Evolutionary conservation across 2,888 invertebrate genomes (phyloP).

Genomic region (Drosophila ezoana): DNA sequence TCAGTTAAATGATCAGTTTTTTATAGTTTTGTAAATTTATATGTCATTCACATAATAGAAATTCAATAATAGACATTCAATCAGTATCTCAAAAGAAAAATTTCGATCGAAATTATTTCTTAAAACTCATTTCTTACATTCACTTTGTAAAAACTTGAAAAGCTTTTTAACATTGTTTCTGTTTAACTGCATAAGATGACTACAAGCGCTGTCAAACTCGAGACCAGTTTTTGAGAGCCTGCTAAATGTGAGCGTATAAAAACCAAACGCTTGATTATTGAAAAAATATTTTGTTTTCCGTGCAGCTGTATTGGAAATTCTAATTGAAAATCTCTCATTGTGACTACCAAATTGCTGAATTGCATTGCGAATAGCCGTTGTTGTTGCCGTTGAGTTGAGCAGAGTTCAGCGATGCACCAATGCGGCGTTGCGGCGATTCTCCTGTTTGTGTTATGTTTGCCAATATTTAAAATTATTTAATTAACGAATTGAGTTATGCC

Average conservation of each 20-base stretch:
- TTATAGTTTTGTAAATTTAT: too few relatives aligned
- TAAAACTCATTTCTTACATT: not conserved
- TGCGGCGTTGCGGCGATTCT: conserved; percentile 21
- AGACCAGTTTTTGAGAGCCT: not conserved
- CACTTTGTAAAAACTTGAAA: not conserved
- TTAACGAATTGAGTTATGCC: conserved; percentile 77
- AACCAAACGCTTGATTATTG: conserved; percentile 18
- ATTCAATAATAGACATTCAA: too few relatives aligned
- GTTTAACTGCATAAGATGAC: not conserved
- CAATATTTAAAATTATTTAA: conserved; percentile 81
- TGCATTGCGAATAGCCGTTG: conserved; percentile 36
- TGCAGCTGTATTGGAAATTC: conserved; percentile 63
- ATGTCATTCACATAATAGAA: too few relatives aligned
- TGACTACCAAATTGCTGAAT: conserved; percentile 48
- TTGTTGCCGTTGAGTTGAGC: conserved; percentile 15
- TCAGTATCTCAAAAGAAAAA: too few relatives aligned
- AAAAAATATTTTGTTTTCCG: conserved; percentile 13
- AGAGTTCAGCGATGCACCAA: conserved; percentile 2
- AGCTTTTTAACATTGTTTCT: too few relatives aligned
- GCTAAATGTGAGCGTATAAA: conserved; percentile 4
- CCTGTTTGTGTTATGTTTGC: conserved; percentile 55
- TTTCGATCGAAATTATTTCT: too few relatives aligned
- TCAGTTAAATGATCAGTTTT: too few relatives aligned
- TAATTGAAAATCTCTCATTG: conserved; percentile 75
- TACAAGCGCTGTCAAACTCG: not conserved